Evolutionary conservation across 2,888 invertebrate species (phyloP).

Genomic region (Eurytoma californica): DNA sequence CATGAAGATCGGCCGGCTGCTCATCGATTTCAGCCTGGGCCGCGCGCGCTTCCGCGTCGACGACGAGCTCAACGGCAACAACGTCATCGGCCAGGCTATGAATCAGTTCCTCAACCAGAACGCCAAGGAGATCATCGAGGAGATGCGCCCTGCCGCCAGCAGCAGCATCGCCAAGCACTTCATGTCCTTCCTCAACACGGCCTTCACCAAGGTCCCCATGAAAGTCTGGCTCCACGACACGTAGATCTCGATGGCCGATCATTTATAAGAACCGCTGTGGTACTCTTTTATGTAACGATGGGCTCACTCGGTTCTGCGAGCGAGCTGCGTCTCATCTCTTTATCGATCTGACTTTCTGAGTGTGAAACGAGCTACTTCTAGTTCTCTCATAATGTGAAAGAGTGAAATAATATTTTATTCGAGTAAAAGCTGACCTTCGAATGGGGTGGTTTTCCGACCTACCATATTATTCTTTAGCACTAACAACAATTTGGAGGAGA

Average conservation of each 20-base stretch:
- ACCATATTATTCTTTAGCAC: too few relatives aligned
- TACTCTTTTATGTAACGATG: too few relatives aligned
- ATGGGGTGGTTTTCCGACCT: too few relatives aligned
- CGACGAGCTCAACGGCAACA: conserved; percentile 85
- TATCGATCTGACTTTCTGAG: too few relatives aligned
- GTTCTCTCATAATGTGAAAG: too few relatives aligned
- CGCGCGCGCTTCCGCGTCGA: conserved; percentile 83
- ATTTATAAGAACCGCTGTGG: too few relatives aligned
- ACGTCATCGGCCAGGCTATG: conserved; percentile 88
- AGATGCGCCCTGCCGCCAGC: conserved; percentile 87
- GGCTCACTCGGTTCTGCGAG: too few relatives aligned
- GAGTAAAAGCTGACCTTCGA: too few relatives aligned
- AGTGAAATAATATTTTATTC: too few relatives aligned
- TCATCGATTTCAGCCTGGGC: conserved; percentile 83
- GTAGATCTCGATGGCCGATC: conserved; percentile 52
- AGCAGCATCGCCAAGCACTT: conserved; percentile 84
- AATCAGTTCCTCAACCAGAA: conserved; percentile 90
- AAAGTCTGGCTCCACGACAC: conserved; percentile 80
- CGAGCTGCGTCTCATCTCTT: too few relatives aligned
- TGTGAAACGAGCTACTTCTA: too few relatives aligned
- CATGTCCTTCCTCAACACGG: conserved; percentile 83
- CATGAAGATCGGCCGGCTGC: conserved; percentile 82
- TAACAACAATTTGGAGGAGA: too few relatives aligned
- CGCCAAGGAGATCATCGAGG: conserved; percentile 86
- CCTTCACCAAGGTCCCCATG: conserved; percentile 84